Base-by-base conservation (phyloP, 2,113 vertebrate species). In the Thinocorus orbignyianus region DNA sequence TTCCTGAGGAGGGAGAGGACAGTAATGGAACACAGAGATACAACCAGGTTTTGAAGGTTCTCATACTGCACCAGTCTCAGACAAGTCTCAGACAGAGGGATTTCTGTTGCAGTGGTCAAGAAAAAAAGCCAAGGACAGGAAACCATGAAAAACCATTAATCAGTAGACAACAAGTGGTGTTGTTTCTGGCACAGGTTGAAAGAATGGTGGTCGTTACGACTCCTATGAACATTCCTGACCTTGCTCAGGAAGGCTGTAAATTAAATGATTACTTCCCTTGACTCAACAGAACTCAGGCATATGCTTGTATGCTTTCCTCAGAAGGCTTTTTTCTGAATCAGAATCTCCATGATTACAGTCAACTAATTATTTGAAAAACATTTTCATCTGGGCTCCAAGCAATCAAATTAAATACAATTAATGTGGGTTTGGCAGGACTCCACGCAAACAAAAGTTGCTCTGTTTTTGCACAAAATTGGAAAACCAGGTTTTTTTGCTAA, bases 381-480 rank as follows among this genome's bases (percentile, higher is more conserved):
- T 96, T 95, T 97, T 95, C 93, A 91, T 93, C 86, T 91, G 88
- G 89, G 83, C 76, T 88, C 73, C 71, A 94, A 70, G 86, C 65
- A 85, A 86, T 90, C 83, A 88, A 88, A 97, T 84, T 65, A 95
- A 95, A 93, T 58, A 89, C 86, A 79, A 78, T 94, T 94, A 97
- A 87, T 88, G 86, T 84, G 52, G 80, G 33, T 44, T 94, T 97
- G 96, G 94, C 86, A 96, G 85, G 72, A 95, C 73, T 84, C 77
- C 90, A 90, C 9, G 4, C 71, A 90, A 95, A 90, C 55, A 91
- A 94, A 93, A 97, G 79, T 95, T 88, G 76, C 35, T 94, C 64
- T 70, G 24, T 5, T 94, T 95, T 86, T 86, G 70, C 2, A 6
- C 73, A 96, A 85, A 96, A 87, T 46, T 81, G 76, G 86, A 93